Evolutionary conservation across 1,140 invertebrate species (phyloP), one percentile per base, ranked within the genome.

Genomic region (Periplaneta americana): DNA sequence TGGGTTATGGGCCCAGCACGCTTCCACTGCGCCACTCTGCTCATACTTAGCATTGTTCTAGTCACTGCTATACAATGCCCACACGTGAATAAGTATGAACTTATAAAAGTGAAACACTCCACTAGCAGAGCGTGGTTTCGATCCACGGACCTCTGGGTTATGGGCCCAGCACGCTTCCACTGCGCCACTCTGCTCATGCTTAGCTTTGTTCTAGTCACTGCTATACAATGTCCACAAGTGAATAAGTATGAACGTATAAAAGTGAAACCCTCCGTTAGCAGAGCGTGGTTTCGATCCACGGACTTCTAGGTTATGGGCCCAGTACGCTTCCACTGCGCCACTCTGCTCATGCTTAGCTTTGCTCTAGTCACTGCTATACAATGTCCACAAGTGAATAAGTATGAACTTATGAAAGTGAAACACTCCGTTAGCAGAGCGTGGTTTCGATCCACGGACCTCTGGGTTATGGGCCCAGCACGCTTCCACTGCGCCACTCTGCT

Each of bases 391-490:
- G n/a, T n/a, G n/a, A n/a, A n/a, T n/a, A n/a, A n/a, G n/a, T n/a
- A n/a, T n/a, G n/a, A n/a, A n/a, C n/a, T n/a, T n/a, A n/a, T n/a
- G n/a, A n/a, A n/a, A n/a, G n/a, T n/a, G n/a, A n/a, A n/a, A n/a
- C n/a, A n/a, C n/a, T n/a, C n/a, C n/a, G n/a, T 85, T 96, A 96
- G 95, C 95, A 96, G 95, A 95, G 93, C 94, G 94, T 96, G 93
- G 95, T 96, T 96, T 96, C 95, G 95, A 97, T 96, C 95, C 94
- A 95, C 94, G 94, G 95, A 96, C 95, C 95, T 96, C 94, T 96
- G 95, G 94, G 94, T 95, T 95, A 95, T 95, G 94, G 93, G 93
- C 94, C 93, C 94, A 95, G 94, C 94, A 95, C 94, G 94, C 94
- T 95, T 94, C 94, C 94, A 93, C 94, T 96, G 94, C 94, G 94